phyloP scores from a whole-genome alignment of 2,113 vertebrate species.

The Python bivittatus region DNA sequence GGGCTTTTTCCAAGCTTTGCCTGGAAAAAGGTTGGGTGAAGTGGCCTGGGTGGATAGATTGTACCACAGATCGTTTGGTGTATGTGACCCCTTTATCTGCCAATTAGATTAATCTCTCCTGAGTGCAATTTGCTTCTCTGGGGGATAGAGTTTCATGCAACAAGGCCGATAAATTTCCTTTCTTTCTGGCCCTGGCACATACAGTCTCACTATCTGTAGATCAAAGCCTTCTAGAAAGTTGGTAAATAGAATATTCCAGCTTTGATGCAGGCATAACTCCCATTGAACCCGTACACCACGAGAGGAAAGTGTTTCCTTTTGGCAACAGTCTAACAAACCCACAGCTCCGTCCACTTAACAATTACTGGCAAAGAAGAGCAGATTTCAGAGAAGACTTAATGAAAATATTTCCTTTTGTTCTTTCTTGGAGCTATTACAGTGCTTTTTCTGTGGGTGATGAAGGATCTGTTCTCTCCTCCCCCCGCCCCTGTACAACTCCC shows the following conservation, averaged over 20 bases:
- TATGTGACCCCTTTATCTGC: conserved; percentile 43
- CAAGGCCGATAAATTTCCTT: conserved; percentile 73
- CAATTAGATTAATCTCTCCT: conserved; percentile 60
- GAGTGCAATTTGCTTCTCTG: conserved; percentile 39
- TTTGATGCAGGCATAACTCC: conserved; percentile 60
- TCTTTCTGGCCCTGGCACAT: conserved; percentile 59
- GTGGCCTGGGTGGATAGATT: background rate
- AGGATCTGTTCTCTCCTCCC: conserved; percentile 54
- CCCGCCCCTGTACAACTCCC: conserved; percentile 2
- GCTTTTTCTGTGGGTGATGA: conserved; percentile 61
- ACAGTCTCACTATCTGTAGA: conserved; percentile 73
- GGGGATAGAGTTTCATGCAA: conserved; percentile 60
- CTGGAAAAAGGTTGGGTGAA: background rate
- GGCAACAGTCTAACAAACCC: conserved; percentile 41
- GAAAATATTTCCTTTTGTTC: conserved; percentile 64
- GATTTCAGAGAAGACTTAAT: conserved; percentile 62
- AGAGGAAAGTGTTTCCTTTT: conserved; percentile 69
- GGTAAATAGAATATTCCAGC: conserved; percentile 70
- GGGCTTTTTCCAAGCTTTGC: background rate
- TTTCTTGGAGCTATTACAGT: conserved; percentile 46
- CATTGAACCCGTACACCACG: conserved; percentile 62
- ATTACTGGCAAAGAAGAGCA: conserved; percentile 66
- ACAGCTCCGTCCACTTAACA: conserved; percentile 63
- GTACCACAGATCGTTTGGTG: conserved; percentile 40
- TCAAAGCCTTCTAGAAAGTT: conserved; percentile 74